Evolutionary conservation across 2,888 invertebrate genomes (phyloP), one percentile per base, ranked within the genome.

Genomic region (Limnephilus auricula): DNA sequence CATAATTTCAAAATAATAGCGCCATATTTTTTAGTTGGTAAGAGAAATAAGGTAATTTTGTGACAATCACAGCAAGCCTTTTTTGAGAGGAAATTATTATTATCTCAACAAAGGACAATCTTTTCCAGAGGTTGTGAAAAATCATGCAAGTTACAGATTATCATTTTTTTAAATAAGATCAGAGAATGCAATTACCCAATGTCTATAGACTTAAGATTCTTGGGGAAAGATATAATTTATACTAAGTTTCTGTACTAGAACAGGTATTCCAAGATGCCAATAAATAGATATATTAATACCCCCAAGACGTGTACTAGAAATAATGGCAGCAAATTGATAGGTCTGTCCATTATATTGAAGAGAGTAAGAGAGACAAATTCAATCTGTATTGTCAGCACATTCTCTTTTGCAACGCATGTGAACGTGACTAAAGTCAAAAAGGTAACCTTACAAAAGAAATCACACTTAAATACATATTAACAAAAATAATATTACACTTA

Each of bases 311-410:
- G 97, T 93, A 98, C 97, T 94, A 97, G 96, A 95, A 98, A 95
- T 96, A 98, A 96, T 85, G 98, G 98, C 94, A 99, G 96, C 95
- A 98, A 96, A 93, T 97, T 97, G 95, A 99, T 96, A 92, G 99
- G 99, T 95, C 98, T 96, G 94, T 98, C 97, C 94, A 99, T 97
- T 93, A 98, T 97, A 95, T 98, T 98, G 96, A 99, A 99, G 94
- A 99, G 96, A 79, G 98, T 96, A 94, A 99, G 96, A 93, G 98
- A 97, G 90, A 99, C 99, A 95, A 99, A 99, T 92, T 98, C 98
- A 94, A 97, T 97, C 94, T 97, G 96, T 34, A 98, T 97, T 94
- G 97, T 98, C 95, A 99, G 96, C 93, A 97, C 95, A 95, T 98
- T 97, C 94, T 96, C 96, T 83, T 96, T 96, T 94, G 96, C 96